A percentile compares a stretch with the other conserved stretches of the same genome.
Conservation (phyloP, 37 sponge, comb jelly and placozoan species). For the Hexactinellida sp. region DNA sequence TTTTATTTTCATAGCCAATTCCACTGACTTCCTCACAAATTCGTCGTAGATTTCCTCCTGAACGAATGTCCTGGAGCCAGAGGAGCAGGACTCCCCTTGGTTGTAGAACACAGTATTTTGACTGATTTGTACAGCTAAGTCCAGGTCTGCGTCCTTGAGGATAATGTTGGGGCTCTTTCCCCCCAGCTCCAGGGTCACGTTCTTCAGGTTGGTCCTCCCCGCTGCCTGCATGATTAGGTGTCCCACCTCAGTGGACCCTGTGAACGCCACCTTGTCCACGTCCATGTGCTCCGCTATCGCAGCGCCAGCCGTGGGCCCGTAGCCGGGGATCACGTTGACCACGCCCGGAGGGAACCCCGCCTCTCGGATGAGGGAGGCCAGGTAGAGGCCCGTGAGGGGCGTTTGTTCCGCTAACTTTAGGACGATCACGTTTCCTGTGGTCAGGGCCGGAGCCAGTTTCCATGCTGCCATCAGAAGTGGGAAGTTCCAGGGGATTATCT, state of each 20-base stretch:
- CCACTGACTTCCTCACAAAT: slow-evolving; percentile 34
- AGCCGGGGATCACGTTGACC: slow-evolving; percentile 7
- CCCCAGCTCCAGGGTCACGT: slow-evolving; percentile 44
- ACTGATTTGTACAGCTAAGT: slow-evolving; percentile 29
- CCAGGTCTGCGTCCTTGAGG: slow-evolving; percentile 46
- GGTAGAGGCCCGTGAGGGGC: slow-evolving; percentile 46
- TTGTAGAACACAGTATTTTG: slow-evolving; percentile 37
- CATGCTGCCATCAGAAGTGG: slow-evolving; percentile 43
- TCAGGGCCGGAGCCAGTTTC: slow-evolving; percentile 43
- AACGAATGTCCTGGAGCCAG: slow-evolving; percentile 38
- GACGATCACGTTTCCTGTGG: slow-evolving; percentile 30
- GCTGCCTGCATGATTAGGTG: slow-evolving; percentile 42
- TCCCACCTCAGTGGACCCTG: slow-evolving; percentile 55
- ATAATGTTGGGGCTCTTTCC: slow-evolving; percentile 56
- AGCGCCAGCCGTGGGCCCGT: slow-evolving; percentile 35
- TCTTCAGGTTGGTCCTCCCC: slow-evolving; percentile 39
- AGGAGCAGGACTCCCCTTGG: slow-evolving; percentile 46
- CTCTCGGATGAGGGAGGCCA: slow-evolving; percentile 34
- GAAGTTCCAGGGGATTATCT: slow-evolving; percentile 55
- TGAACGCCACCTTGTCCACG: slow-evolving; percentile 44
- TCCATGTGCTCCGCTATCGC: slow-evolving; percentile 38
- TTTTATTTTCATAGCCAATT: neutral
- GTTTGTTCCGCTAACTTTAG: slow-evolving; percentile 48
- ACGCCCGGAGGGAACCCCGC: slow-evolving; percentile 22
- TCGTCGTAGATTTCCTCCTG: slow-evolving; percentile 47